phyloP scores from a whole-genome alignment of 2,113 vertebrate species.

The Hyperopisus bebe region DNA sequence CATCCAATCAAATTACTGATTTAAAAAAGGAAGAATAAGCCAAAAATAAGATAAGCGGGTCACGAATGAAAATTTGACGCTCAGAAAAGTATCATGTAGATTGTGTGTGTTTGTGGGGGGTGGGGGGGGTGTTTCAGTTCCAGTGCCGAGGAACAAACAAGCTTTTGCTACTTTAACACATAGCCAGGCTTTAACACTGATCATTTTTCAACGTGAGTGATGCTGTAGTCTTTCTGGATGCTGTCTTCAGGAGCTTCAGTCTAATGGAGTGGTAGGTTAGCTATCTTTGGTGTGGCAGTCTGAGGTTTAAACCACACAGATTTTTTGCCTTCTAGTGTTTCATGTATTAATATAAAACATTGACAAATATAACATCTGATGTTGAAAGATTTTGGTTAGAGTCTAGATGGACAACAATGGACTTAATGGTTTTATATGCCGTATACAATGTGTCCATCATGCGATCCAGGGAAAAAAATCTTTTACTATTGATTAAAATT shows the following conservation, averaged over 20 bases:
- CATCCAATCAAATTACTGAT: not conserved
- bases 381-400: not conserved
- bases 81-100: not conserved
- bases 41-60: not conserved
- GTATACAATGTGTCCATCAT: not conserved
- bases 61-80: not conserved
- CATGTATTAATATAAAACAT: not conserved
- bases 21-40: not conserved
- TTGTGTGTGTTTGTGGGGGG: not conserved
- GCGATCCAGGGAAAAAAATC: not conserved
- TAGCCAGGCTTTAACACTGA: not conserved
- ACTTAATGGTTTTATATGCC: not conserved
- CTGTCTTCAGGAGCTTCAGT: not conserved
- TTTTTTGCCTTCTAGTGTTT: not conserved
- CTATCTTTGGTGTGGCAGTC: not conserved
- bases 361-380: not conserved
- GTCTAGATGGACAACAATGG: not conserved
- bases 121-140: not conserved
- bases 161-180: not conserved
- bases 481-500: not conserved
- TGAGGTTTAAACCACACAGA: not conserved
- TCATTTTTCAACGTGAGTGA: not conserved
- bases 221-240: not conserved
- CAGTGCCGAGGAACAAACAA: not conserved
- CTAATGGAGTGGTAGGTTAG: not conserved